Evolutionary conservation across 2,888 invertebrate genomes (phyloP).

Genomic region (Dorcus hopei): DNA sequence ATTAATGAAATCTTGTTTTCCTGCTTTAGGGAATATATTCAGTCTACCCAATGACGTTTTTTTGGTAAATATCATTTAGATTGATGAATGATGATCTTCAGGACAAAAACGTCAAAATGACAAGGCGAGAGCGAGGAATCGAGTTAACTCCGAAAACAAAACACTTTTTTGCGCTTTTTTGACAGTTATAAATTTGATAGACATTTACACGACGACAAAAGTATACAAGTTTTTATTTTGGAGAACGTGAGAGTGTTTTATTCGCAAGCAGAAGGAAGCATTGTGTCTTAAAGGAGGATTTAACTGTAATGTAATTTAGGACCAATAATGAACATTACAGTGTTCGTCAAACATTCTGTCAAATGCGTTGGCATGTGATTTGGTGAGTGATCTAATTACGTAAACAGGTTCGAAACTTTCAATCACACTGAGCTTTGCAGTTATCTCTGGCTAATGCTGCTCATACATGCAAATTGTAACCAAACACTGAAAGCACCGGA

Average conservation of each 20-base stretch:
- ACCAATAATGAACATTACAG: conserved; percentile 16
- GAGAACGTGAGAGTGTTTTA: not conserved
- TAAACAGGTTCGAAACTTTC: no score
- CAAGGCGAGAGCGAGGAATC: not conserved
- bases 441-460: conserved; percentile 20
- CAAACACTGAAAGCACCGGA: conserved; percentile 3
- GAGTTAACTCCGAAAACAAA: conserved; percentile 10
- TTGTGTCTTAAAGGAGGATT: not conserved
- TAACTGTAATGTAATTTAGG: conserved; percentile 10
- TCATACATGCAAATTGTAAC: conserved; percentile 6
- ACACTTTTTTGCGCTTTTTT: conserved; percentile 4
- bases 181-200: conserved; percentile 14
- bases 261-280: not conserved
- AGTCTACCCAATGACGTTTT: no score
- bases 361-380: conserved; percentile 22
- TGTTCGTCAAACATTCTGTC: conserved; percentile 15
- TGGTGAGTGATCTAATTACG: conserved; percentile 7
- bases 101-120: not conserved
- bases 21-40: no score
- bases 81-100: no score
- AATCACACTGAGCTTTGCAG: not conserved
- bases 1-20: no score
- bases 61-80: no score
- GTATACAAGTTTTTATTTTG: conserved; percentile 4
- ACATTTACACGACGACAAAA: conserved; percentile 4